Percentiles rank a stretch among this genome's conserved stretches.
Evolutionary conservation across 2,113 vertebrate genomes (phyloP).

Genomic region (Gopherus evgoodei): DNA sequence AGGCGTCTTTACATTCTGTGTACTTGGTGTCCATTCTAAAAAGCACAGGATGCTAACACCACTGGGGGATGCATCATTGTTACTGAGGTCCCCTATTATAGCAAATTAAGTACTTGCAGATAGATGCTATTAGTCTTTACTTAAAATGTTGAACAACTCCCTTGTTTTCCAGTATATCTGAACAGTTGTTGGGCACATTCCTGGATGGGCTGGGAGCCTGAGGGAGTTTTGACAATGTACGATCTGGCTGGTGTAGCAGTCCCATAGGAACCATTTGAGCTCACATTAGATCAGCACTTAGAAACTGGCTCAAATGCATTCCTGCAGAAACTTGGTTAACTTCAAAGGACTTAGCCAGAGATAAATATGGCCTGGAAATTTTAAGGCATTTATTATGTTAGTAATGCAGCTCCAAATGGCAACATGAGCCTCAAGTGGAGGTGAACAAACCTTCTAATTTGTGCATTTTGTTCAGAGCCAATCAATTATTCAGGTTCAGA

Average conservation of each 20-base stretch:
- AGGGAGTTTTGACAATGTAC: not conserved
- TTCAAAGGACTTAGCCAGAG: not conserved
- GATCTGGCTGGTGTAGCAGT: not conserved
- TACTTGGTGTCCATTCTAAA: not conserved
- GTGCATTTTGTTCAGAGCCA: not conserved
- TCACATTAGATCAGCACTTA: not conserved
- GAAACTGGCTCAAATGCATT: not conserved
- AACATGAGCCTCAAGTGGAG: not conserved
- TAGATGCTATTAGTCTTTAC: not conserved
- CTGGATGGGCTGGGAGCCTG: not conserved
- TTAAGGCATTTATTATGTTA: not conserved
- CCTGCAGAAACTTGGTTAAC: not conserved
- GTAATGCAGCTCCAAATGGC: not conserved
- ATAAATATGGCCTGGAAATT: not conserved
- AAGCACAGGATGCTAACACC: no score
- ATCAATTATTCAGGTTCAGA: not conserved
- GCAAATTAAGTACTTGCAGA: not conserved
- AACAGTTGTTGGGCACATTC: not conserved
- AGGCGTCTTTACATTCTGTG: no score
- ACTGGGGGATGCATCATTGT: not conserved
- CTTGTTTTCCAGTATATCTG: rapidly evolving
- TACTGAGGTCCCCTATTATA: not conserved
- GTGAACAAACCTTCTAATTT: not conserved
- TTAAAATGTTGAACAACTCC: not conserved
- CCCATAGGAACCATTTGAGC: not conserved